These are phyloP conservation scores for Vombatus ursinus DNA, from an alignment of 2,113 vertebrate genomes.

Conservation along the genomic window DNA sequence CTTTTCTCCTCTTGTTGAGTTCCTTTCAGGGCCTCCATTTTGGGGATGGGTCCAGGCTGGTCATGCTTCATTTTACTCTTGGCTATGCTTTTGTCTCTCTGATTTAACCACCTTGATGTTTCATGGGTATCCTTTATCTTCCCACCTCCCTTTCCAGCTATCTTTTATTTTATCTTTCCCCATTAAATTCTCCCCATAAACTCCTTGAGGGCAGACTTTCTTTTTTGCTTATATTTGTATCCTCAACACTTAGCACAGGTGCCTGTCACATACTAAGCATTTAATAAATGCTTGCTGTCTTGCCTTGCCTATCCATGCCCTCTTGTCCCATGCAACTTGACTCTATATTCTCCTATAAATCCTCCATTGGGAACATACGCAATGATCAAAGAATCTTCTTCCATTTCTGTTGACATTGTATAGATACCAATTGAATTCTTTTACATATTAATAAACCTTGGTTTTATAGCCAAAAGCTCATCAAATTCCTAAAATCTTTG, in stretches of 20 bases:
- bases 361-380: not conserved
- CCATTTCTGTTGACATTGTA: not conserved
- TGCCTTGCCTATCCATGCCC: not conserved
- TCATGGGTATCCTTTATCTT: not conserved
- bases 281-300: not conserved
- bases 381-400: not conserved
- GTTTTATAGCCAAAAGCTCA: not conserved
- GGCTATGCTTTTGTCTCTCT: not conserved
- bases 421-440: not conserved
- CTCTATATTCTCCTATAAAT: no score
- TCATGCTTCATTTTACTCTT: no score
- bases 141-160: not conserved
- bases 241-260: not conserved
- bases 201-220: not conserved
- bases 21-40: not conserved
- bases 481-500: conserved; percentile 5
- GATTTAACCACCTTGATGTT: not conserved
- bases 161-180: not conserved
- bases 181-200: not conserved
- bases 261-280: not conserved
- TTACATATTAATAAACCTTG: not conserved
- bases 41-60: not conserved
- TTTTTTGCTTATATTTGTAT: not conserved
- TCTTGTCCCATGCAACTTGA: not conserved
- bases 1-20: not conserved